Conservation (phyloP, 1,140 invertebrate species). For the Drosophila cardini region DNA sequence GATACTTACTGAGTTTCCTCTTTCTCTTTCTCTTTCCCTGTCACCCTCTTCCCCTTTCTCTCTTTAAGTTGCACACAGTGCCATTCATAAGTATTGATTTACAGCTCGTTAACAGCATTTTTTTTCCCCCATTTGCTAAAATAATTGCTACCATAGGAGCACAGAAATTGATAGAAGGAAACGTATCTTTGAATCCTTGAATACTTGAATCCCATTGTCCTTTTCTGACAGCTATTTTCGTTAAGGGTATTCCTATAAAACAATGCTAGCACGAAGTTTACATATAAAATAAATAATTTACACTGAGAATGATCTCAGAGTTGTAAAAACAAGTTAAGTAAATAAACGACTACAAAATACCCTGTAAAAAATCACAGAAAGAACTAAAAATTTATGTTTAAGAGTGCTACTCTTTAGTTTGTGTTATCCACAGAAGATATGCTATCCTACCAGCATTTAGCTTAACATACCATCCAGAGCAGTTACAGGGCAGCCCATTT, state of each 20-base stretch:
- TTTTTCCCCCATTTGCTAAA: constrained; percentile 1
- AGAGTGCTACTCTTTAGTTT: too few species aligned
- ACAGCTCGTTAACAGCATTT: constrained; percentile 23
- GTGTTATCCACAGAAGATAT: too few species aligned
- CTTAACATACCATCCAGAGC: not conserved
- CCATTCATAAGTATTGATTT: constrained; percentile 37
- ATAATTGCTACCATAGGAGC: constrained; percentile 15
- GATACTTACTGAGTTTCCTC: not conserved
- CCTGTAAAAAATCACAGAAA: not conserved
- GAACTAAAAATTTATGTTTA: too few species aligned
- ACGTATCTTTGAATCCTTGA: constrained; percentile 17
- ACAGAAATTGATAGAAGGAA: not conserved
- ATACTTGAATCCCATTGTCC: constrained; percentile 21
- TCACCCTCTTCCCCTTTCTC: not conserved
- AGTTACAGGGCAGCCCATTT: not conserved
- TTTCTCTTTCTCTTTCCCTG: not conserved
- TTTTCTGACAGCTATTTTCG: constrained; percentile 2
- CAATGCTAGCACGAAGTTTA: constrained; percentile 14
- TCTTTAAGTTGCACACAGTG: constrained; percentile 12
- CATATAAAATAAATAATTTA: constrained; percentile 12
- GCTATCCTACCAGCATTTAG: too few species aligned
- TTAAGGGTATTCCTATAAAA: constrained; percentile 2
- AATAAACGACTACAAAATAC: not conserved
- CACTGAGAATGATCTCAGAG: constrained; percentile 1
- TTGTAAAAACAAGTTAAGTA: not conserved